phyloP scores from a whole-genome alignment of 2,797 vertebrate species.

The Sebastolobus altivelis region DNA sequence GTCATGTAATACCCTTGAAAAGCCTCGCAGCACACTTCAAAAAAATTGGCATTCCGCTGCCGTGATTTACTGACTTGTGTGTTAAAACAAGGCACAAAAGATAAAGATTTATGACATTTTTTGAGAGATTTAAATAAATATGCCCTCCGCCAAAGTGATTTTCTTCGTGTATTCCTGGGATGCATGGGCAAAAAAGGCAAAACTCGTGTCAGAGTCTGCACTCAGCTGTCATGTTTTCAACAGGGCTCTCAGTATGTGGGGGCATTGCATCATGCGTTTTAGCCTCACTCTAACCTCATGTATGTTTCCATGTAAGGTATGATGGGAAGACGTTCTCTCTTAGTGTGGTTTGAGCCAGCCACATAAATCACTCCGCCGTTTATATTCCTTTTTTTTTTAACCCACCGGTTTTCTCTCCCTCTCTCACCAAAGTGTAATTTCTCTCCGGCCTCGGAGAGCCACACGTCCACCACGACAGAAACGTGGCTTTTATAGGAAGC shows the following conservation, averaged over 20 bases:
- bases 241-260: constrained; percentile 52
- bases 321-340: constrained; percentile 72
- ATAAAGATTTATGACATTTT: constrained; percentile 72
- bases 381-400: constrained; percentile 47
- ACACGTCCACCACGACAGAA: constrained; percentile 37
- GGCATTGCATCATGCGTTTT: constrained; percentile 75
- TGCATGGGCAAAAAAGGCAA: constrained; percentile 54
- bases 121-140: constrained; percentile 73
- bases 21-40: constrained; percentile 62
- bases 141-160: constrained; percentile 47
- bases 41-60: constrained; percentile 69
- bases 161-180: constrained; percentile 47
- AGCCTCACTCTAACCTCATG: constrained; percentile 66
- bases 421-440: constrained; percentile 61
- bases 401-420: constrained; percentile 41
- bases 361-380: constrained; percentile 77
- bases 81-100: constrained; percentile 71
- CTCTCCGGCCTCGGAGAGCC: constrained; percentile 54
- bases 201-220: constrained; percentile 50
- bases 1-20: constrained; percentile 86
- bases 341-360: constrained; percentile 65
- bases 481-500: constrained; percentile 63
- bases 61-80: constrained; percentile 74
- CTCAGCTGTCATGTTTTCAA: constrained; percentile 71
- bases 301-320: constrained; percentile 83